phyloP scores from a whole-genome alignment of 2,888 invertebrate species.

The Salticus scenicus region DNA sequence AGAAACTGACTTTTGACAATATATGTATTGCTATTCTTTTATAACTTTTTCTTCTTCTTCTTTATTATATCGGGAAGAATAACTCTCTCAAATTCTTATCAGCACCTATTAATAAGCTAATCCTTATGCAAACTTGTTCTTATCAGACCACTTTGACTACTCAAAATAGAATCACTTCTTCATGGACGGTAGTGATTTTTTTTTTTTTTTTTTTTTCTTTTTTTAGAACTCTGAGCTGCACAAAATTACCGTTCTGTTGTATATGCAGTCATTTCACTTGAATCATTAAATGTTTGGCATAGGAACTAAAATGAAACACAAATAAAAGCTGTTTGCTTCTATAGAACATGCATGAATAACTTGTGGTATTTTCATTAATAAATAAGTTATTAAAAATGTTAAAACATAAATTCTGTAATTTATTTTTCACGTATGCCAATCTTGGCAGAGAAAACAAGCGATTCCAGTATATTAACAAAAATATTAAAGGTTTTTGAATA shows the following conservation, averaged over 20 bases:
- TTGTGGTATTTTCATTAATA: too few relatives aligned
- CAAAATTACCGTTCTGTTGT: constrained; percentile 16
- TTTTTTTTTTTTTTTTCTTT: too few relatives aligned
- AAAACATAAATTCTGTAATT: too few relatives aligned
- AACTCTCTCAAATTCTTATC: constrained; percentile 28
- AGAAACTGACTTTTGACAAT: constrained; percentile 31
- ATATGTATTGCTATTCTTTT: constrained; percentile 63
- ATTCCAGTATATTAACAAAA: too few relatives aligned
- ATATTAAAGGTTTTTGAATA: too few relatives aligned
- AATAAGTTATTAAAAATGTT: too few relatives aligned
- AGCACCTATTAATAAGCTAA: constrained; percentile 49
- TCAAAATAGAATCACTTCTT: constrained; percentile 66
- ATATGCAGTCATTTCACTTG: background rate
- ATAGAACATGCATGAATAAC: too few relatives aligned
- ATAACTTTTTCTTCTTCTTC: too few relatives aligned
- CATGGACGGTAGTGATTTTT: constrained; percentile 61
- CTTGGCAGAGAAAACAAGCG: too few relatives aligned
- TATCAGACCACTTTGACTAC: constrained; percentile 42
- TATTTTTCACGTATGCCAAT: too few relatives aligned
- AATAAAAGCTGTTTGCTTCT: constrained; percentile 43
- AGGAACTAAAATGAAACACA: constrained; percentile 65
- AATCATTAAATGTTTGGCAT: constrained; percentile 31
- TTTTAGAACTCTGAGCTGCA: constrained; percentile 33
- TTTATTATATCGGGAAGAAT: constrained; percentile 14
- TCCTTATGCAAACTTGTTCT: constrained; percentile 34